Conservation (phyloP, 2,888 invertebrate genomes). For the Hydropsyche betteni region DNA sequence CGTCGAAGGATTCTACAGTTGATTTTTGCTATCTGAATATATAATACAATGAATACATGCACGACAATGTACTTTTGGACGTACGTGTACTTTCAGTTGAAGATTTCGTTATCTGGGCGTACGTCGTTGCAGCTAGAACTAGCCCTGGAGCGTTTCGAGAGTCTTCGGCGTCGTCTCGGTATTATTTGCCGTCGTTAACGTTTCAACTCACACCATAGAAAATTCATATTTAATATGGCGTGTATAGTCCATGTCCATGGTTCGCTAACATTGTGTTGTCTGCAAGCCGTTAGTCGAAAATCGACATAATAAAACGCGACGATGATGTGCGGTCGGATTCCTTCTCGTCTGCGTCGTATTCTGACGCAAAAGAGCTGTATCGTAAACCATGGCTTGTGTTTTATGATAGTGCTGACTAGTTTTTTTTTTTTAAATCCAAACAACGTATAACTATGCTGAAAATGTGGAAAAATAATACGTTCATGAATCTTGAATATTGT, state of each 20-base stretch:
- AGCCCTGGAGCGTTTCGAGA: slow-evolving; percentile 23
- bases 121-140: neutral
- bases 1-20: too few relatives aligned
- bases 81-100: neutral
- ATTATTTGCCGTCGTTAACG: slow-evolving; percentile 20
- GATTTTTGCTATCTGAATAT: too few relatives aligned
- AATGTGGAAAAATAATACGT: too few relatives aligned
- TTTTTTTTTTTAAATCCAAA: too few relatives aligned
- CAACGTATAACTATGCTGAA: too few relatives aligned
- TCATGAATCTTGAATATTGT: too few relatives aligned
- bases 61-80: too few relatives aligned
- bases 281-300: neutral
- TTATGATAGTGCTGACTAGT: too few relatives aligned
- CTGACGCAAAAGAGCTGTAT: neutral
- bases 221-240: too few relatives aligned
- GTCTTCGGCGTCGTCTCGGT: slow-evolving; percentile 8
- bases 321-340: neutral
- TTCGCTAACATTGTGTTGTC: too few relatives aligned
- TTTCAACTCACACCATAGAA: slow-evolving; percentile 1
- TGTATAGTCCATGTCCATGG: too few relatives aligned
- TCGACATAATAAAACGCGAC: slow-evolving; percentile 5
- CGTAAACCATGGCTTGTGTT: neutral
- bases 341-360: neutral
- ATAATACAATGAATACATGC: too few relatives aligned
- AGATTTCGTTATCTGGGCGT: slow-evolving; percentile 27